Percentiles rank a stretch among this genome's conserved stretches.
Conservation (phyloP, 1,140 invertebrate genomes). For the Solen grandis region DNA sequence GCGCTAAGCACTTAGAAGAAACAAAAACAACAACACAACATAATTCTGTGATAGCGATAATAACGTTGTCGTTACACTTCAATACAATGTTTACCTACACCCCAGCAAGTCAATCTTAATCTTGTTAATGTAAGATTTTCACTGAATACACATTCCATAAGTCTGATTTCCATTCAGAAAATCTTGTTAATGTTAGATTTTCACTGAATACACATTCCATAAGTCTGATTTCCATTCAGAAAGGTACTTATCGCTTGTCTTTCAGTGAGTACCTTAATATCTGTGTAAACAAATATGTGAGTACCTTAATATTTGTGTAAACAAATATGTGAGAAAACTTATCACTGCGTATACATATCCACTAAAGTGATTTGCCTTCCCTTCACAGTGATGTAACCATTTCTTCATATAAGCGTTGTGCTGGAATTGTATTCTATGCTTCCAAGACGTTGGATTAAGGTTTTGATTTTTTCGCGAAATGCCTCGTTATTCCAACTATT, state of each 20-base stretch:
- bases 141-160: constrained; percentile 10
- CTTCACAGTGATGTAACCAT: constrained; percentile 22
- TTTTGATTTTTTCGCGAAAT: neutral
- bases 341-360: neutral
- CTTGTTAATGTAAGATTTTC: neutral
- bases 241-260: constrained; percentile 4
- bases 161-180: constrained; percentile 1
- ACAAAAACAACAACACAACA: constrained; percentile 1
- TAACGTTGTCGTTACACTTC: neutral
- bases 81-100: neutral
- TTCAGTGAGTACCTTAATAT: neutral
- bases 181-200: neutral
- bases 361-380: constrained; percentile 17
- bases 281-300: no score
- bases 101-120: neutral
- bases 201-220: neutral
- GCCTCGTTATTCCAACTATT: neutral
- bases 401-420: constrained; percentile 21
- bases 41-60: constrained; percentile 13
- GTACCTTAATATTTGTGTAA: constrained; percentile 6
- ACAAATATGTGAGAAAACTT: constrained; percentile 7
- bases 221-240: no score
- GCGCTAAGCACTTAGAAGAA: constrained; percentile 28
- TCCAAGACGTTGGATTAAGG: constrained; percentile 5
- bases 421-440: constrained; percentile 2